Evolutionary conservation across 1,140 invertebrate genomes (phyloP).

Genomic region (Drosophila mauritiana): DNA sequence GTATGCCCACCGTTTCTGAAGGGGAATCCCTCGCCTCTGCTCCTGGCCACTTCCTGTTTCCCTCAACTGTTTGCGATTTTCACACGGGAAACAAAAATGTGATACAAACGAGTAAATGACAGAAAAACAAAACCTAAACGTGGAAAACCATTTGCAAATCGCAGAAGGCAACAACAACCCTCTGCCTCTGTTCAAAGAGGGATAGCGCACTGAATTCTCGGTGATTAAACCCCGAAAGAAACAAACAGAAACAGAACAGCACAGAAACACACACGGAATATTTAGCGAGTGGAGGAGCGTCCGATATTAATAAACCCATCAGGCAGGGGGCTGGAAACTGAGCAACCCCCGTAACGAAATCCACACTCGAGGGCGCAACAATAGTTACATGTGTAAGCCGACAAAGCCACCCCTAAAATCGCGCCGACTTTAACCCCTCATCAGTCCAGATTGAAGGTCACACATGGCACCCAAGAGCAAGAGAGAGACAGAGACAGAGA

Average conservation of each 20-base stretch:
- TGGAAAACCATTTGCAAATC: constrained; percentile 82
- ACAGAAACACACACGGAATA: constrained; percentile 49
- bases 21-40: constrained; percentile 18
- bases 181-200: neutral
- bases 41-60: constrained; percentile 63
- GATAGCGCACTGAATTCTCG: constrained; percentile 32
- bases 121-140: constrained; percentile 81
- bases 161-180: constrained; percentile 61
- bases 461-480: neutral
- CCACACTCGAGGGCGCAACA: constrained; percentile 54
- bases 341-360: constrained; percentile 59
- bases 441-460: constrained; percentile 63
- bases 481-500: neutral
- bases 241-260: constrained; percentile 71
- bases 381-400: constrained; percentile 69
- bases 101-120: constrained; percentile 71
- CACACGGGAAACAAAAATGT: constrained; percentile 82
- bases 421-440: constrained; percentile 46
- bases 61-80: constrained; percentile 65
- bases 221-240: constrained; percentile 67
- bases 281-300: constrained; percentile 70
- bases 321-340: constrained; percentile 53
- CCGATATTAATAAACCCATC: constrained; percentile 75
- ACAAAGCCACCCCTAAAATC: constrained; percentile 56
- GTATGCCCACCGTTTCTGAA: neutral